Conservation (phyloP, 2,113 vertebrate species). For the Galemys pyrenaicus region DNA sequence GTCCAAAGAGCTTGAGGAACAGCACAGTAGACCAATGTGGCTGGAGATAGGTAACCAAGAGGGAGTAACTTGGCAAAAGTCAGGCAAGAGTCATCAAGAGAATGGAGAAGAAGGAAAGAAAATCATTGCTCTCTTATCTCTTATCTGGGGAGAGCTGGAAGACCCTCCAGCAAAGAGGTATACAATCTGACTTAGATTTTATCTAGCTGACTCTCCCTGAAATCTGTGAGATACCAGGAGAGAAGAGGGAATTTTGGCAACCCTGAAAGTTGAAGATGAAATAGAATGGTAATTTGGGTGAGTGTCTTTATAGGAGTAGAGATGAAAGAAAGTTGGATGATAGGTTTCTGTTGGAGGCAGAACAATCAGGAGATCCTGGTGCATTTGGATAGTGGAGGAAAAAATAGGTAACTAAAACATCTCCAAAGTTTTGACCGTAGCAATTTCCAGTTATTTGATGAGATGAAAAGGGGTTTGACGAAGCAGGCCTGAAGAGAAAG, state of each 20-base stretch:
- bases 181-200: rapidly evolving
- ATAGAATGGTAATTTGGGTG: not conserved
- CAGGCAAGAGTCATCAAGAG: not conserved
- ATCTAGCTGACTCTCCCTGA: not conserved
- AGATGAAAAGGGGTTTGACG: not conserved
- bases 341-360: not conserved
- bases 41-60: too few species aligned
- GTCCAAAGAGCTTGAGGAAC: not conserved
- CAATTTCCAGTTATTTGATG: not conserved
- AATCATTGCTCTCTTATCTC: not conserved
- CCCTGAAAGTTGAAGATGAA: not conserved
- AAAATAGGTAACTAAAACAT: not conserved
- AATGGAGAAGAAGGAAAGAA: not conserved
- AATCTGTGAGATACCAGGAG: not conserved
- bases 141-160: not conserved
- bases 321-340: not conserved
- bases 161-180: not conserved
- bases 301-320: too few species aligned
- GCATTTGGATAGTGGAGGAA: too few species aligned
- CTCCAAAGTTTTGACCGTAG: not conserved
- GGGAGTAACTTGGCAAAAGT: not conserved
- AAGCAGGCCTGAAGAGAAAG: not conserved
- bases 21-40: not conserved
- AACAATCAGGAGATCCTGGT: too few species aligned
- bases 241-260: too few species aligned